Base-by-base conservation (phyloP, 2,113 vertebrate species). In the Sorex araneus region DNA sequence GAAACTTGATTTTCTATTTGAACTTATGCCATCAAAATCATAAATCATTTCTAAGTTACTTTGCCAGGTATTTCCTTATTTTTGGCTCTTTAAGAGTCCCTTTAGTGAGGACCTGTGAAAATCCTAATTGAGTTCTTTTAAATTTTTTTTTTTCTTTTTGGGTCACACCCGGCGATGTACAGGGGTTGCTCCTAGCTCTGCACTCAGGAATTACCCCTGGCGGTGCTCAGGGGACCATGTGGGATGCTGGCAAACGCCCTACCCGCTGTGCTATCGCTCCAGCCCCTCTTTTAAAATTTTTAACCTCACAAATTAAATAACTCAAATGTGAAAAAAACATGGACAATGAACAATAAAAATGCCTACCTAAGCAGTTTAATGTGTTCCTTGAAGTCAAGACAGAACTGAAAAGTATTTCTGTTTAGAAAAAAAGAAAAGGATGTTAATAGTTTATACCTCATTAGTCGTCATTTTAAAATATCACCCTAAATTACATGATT, bases 61-160 rank as follows among this genome's bases (percentile, higher is more conserved):
- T n/a, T 92, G 32, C n/a, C 30, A 90, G 36, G 28, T 77, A 11
- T 50, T 30, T 92, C 45, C 85, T 78, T 45, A 63, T 78, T 82
- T 21, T 73, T 9, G 16, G 16, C 92, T 92, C 23, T 84, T 57
- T 89, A 36, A 86, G 64, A 86, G 85, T 47, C 30, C 45, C 63
- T 0, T 76, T 75, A 47, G 18, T 78, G n/a, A 21, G 16, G 16
- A 77, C 70, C 34, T 40, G 82, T 71, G 71, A 80, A 83, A 40
- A 3, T 40, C 40, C 40, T 40, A 40, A 40, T 40, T 40, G 40
- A 7, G 40, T 40, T 40, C 40, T 80, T 96, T 40, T 40, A 4
- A 40, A 40, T 4, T 4, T 40, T 40, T 66, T 80, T n/a, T n/a
- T n/a, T n/a, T n/a, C n/a, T n/a, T n/a, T n/a, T n/a, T n/a, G n/a